Base-by-base conservation (phyloP, 2,113 vertebrate species). In the Bungarus multicinctus region DNA sequence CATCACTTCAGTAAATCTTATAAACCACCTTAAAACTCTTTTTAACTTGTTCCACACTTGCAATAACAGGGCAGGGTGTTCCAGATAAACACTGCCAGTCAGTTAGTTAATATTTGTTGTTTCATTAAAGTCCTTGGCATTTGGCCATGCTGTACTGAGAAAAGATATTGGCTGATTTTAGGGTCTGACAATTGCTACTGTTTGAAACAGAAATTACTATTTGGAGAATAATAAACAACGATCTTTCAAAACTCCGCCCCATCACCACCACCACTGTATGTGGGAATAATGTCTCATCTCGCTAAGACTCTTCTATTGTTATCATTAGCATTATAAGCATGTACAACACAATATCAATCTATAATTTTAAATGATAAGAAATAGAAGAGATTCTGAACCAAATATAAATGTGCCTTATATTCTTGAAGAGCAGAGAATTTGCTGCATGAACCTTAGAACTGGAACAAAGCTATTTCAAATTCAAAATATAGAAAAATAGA, bases 21-120 rank as follows among this genome's bases (percentile, higher is more conserved):
- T 53, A 54, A 93, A 81, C 92, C 58, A 27, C 58, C 86, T 91
- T 91, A 88, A 88, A 88, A 88, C 30, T 50, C 20, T 50, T 16
- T 27, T 85, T 81, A n/a, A 54, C 30, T 89, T 43, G 7, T 39
- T 89, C 27, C 88, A 27, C 39, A 55, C 39, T 30, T 91, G 9
- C 43, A 34, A 45, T 23, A 81, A 43, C 74, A n/a, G 60, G 53
- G 53, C 9, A 25, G 60, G 43, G 52, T 89, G 93, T 91, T 93
- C 87, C 86, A 85, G 58, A 58, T 50, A 85, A 91, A 89, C 22
- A 81, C n/a, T 16, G 60, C 86, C 60, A 89, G 87, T 23, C 53
- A 50, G 39, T 93, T 57, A 88, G 90, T 93, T 91, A 91, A 91
- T 91, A 85, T 88, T 93, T 91, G 64, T 89, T 91, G 86, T 91